Percentiles rank a stretch among this genome's conserved stretches.
These are phyloP conservation scores for Xanthorhoe designata DNA, from an alignment of 2,888 invertebrate genomes.

Conservation along the genomic window DNA sequence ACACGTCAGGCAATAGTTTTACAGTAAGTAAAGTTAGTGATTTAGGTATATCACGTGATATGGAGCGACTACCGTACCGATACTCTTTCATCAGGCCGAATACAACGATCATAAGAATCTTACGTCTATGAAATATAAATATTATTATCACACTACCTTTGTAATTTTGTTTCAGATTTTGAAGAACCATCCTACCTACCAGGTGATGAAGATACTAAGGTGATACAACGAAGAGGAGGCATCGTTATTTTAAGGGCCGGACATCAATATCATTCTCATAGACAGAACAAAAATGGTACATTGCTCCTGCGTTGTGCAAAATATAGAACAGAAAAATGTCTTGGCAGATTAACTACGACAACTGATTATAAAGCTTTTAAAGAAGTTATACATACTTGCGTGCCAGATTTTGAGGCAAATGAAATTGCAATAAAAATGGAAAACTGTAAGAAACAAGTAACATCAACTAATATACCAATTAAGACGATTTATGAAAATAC, in stretches of 20 bases:
- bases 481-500: slow-evolving; percentile 8
- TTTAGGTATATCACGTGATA: too few relatives aligned
- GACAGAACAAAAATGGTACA: slow-evolving; percentile 5
- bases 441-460: slow-evolving; percentile 10
- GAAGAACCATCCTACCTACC: background rate
- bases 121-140: background rate
- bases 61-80: too few relatives aligned
- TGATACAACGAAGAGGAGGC: slow-evolving; percentile 14
- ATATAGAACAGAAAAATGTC: slow-evolving; percentile 15
- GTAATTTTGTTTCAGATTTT: background rate
- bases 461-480: slow-evolving; percentile 12
- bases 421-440: slow-evolving; percentile 19
- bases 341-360: slow-evolving; percentile 10
- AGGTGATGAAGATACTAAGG: background rate
- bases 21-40: too few relatives aligned
- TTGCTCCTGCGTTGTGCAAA: slow-evolving; percentile 17
- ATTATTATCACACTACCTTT: background rate
- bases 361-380: slow-evolving; percentile 17
- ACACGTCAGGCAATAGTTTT: too few relatives aligned
- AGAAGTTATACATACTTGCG: slow-evolving; percentile 11
- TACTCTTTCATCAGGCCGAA: too few relatives aligned
- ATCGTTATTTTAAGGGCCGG: slow-evolving; percentile 12
- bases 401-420: slow-evolving; percentile 20
- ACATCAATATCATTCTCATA: slow-evolving; percentile 6
- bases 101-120: too few relatives aligned